phyloP scores from a whole-genome alignment of 2,888 invertebrate genomes.

The Leistus spinibarbis region DNA sequence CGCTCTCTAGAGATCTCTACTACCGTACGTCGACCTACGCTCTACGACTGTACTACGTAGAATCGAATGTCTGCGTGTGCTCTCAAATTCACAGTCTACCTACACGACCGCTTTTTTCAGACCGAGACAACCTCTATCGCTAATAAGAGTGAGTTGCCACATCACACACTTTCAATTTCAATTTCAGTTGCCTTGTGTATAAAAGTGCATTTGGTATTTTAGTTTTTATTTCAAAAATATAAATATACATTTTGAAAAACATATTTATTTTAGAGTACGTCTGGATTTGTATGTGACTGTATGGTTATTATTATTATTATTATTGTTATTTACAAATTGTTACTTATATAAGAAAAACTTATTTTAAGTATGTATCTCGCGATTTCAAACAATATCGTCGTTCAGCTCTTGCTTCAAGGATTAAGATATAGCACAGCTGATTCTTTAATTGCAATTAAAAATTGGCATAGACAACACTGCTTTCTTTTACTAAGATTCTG shows the following conservation, averaged over 20 bases:
- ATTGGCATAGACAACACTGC: too few relatives aligned
- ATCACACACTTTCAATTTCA: constrained; percentile 42
- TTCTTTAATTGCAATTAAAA: too few relatives aligned
- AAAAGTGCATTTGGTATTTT: not conserved
- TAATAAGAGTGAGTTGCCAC: constrained; percentile 52
- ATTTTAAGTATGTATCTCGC: too few relatives aligned
- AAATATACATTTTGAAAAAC: not conserved
- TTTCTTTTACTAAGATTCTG: too few relatives aligned
- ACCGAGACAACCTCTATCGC: constrained; percentile 54
- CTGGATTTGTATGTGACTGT: not conserved
- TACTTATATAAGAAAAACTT: too few relatives aligned
- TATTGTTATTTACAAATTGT: not conserved
- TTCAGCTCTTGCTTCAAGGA: not conserved
- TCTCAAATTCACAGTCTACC: constrained; percentile 50
- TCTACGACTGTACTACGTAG: constrained; percentile 5
- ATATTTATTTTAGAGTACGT: not conserved
- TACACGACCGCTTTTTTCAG: constrained; percentile 53
- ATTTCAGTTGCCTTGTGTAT: constrained; percentile 1
- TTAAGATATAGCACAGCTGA: too few relatives aligned
- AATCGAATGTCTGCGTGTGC: not conserved
- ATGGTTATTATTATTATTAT: not conserved
- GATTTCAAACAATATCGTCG: not conserved
- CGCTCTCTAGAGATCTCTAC: not conserved
- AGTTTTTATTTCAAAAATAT: not conserved
- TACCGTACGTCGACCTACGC: not conserved